phyloP scores from a whole-genome alignment of 1,140 invertebrate genomes.

The Nasonia giraulti region DNA sequence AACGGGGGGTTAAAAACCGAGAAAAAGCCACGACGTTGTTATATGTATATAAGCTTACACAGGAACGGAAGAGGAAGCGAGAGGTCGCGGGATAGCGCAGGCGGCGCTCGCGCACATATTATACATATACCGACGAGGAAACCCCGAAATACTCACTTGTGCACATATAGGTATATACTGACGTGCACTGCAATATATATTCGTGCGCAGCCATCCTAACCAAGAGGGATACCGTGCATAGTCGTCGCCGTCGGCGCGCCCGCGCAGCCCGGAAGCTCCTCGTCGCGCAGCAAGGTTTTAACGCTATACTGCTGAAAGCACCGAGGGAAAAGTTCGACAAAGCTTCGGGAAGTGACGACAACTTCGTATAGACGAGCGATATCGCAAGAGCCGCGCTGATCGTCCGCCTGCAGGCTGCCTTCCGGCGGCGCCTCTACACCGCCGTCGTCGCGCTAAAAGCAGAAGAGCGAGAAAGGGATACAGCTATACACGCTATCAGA shows the following conservation, averaged over 20 bases:
- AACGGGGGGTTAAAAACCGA: constrained; percentile 77
- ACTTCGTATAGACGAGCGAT: too few species aligned
- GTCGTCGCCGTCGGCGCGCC: neutral
- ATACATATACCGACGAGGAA: neutral
- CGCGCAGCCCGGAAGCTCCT: too few species aligned
- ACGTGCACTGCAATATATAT: neutral
- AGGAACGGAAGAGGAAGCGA: constrained; percentile 52
- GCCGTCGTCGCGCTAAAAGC: neutral
- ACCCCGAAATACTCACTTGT: constrained; percentile 16
- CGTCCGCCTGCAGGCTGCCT: neutral
- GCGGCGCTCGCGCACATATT: neutral
- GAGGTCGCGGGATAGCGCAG: neutral
- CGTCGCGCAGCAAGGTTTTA: too few species aligned
- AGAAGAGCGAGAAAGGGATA: neutral
- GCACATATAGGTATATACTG: neutral
- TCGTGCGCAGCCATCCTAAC: neutral
- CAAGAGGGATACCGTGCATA: neutral
- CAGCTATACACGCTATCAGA: neutral
- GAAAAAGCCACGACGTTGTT: neutral
- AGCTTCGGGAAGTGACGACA: too few species aligned
- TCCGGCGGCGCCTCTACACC: neutral
- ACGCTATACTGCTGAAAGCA: too few species aligned
- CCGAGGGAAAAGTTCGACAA: too few species aligned
- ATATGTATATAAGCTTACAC: too few species aligned
- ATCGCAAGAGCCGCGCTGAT: too few species aligned